Evolutionary conservation across 1,140 invertebrate genomes (phyloP), one percentile per base, ranked within the genome.

Genomic region (Cardiocondyla obscurior): DNA sequence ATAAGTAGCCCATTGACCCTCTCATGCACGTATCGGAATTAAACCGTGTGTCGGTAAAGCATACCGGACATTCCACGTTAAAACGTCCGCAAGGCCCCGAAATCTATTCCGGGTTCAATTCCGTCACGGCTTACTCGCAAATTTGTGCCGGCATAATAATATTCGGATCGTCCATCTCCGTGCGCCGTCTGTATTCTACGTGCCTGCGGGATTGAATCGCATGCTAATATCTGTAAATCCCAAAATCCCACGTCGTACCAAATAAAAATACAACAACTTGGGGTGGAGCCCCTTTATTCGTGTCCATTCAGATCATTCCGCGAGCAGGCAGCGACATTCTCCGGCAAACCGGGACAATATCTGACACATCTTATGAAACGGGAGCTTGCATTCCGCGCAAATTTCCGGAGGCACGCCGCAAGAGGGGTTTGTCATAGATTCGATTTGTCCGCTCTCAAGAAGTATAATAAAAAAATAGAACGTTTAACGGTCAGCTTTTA

Each of bases 1-100:
- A 69, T 79, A 79, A 79, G 74, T 79, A 79, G 74, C 74, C 62
- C 49, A 39, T 79, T 69, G 74, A 69, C 74, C 74, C 62, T 79
- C 74, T 69, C 74, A 46, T 33, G 74, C 62, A 79, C 74, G 74
- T 79, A 53, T 46, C 39, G 62, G 69, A 79, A 79, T 79, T 79
- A 79, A 62, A 79, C 22, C 44, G 30, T 28, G 28, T 46, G 55
- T 25, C 55, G 57, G 49, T 76, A 64, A 76, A 76, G 64, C n/a
- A 28, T 64, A 76, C n/a, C 6, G 22, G 39, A 76, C 28, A 33
- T 64, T 46, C 39, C 51, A 25, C 8, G 36, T 57, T 73, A 28
- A 57, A 72, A 39, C 69, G 28, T 28, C 51, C 33, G 69, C 19
- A 25, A 49, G 19, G 30, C 44, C 49, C 22, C 22, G n/a, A n/a